These are phyloP conservation scores for Pogonus chalceus DNA, from an alignment of 1,140 invertebrate genomes.

Conservation along the genomic window DNA sequence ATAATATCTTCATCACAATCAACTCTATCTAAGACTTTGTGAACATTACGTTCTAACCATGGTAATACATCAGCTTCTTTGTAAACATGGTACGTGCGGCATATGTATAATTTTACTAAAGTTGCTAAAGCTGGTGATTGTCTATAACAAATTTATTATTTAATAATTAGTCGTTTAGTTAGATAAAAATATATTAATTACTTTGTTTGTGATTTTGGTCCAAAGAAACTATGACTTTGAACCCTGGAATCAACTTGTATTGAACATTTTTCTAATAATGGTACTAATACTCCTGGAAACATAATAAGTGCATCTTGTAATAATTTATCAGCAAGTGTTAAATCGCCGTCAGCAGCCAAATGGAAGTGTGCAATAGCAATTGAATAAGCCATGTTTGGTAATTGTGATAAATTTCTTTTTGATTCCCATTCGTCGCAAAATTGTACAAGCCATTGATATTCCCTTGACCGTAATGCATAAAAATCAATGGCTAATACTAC, in stretches of 20 bases:
- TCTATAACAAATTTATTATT: slow-evolving; percentile 34
- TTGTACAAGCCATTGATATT: slow-evolving; percentile 74
- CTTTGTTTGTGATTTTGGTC: slow-evolving; percentile 28
- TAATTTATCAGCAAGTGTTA: slow-evolving; percentile 43
- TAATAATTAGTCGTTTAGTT: background rate
- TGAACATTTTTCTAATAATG: slow-evolving; percentile 67
- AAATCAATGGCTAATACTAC: slow-evolving; percentile 76
- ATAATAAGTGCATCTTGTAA: slow-evolving; percentile 71
- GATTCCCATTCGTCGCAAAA: slow-evolving; percentile 57
- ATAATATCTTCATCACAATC: slow-evolving; percentile 53
- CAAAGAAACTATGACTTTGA: slow-evolving; percentile 40
- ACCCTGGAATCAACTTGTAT: slow-evolving; percentile 59
- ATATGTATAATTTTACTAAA: slow-evolving; percentile 63
- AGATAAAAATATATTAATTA: no score
- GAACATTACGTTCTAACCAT: slow-evolving; percentile 68
- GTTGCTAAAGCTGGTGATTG: slow-evolving; percentile 56
- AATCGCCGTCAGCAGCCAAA: slow-evolving; percentile 29
- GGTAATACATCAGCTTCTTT: slow-evolving; percentile 62
- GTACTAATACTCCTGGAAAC: slow-evolving; percentile 69
- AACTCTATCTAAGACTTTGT: slow-evolving; percentile 51
- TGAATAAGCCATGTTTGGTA: slow-evolving; percentile 85
- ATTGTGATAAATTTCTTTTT: slow-evolving; percentile 58
- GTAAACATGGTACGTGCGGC: slow-evolving; percentile 66
- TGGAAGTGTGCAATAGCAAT: slow-evolving; percentile 68
- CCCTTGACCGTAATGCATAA: slow-evolving; percentile 69